Evolutionary conservation across 2,113 vertebrate species (phyloP), one percentile per base, ranked within the genome.

Genomic region (Pleuronectes platessa): DNA sequence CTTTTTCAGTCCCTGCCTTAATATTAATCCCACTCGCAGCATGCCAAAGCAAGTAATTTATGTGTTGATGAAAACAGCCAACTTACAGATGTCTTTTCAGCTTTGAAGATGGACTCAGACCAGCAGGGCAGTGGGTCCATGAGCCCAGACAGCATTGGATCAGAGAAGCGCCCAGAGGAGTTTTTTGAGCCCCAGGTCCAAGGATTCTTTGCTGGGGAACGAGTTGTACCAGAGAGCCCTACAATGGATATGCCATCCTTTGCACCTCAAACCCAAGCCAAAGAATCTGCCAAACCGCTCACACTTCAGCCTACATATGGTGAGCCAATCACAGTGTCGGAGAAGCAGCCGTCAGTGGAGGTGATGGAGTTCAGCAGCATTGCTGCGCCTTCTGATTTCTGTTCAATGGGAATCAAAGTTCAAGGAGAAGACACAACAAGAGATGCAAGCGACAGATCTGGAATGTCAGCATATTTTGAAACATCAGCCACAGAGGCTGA

Each of bases 381-480:
- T 13, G 79, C 87, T n/a, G 81, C 85, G 56, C 94, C 88, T 24
- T 72, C 82, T 15, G 83, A 88, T 53, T 88, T 91, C 70, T 80
- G 85, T 1, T 71, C 89, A 40, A 23, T 85, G 35, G 84, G 60
- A 65, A 60, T 35, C 27, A 90, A 87, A 80, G 75, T 64, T 61
- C 78, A 93, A 81, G 82, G 42, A 80, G 87, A 86, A 80, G 81
- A 94, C 23, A 73, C 78, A 90, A 6, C 68, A 86, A 37, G 90
- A 93, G 88, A 96, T 89, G 37, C 70, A 21, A 61, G 63, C 74
- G 97, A 99, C 90, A 96, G 93, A 67, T 99, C 97, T 9, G 98
- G 97, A 74, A 98, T 99, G 97, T 99, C 97, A 0, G 97, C 97
- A 63, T 99, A 99, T 92, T 99, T 99, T 93, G 98, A 99, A 94